A percentile compares a stretch with the other conserved stretches of the same genome.
phyloP scores from a whole-genome alignment of 2,888 invertebrate species.

The Ditylenchus weischeri region DNA sequence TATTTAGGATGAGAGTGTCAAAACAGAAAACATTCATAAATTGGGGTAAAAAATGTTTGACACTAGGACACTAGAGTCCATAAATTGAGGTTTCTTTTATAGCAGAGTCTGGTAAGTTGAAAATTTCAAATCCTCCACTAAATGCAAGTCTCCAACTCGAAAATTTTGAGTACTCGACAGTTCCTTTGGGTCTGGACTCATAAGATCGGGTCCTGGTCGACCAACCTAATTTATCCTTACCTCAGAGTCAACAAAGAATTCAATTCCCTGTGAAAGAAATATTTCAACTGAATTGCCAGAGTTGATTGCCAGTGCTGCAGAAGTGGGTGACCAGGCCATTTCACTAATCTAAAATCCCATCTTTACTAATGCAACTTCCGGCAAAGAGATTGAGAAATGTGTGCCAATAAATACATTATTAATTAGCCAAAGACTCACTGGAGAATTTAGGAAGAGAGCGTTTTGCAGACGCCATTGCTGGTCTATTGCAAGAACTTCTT shows the following conservation, averaged over 20 bases:
- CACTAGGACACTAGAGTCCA: too few relatives aligned
- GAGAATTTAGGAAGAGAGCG: conserved; percentile 62
- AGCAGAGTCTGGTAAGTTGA: too few relatives aligned
- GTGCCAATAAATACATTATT: background rate
- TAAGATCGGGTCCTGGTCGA: too few relatives aligned
- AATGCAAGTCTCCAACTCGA: too few relatives aligned
- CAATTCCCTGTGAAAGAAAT: conserved; percentile 61
- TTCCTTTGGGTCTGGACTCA: too few relatives aligned
- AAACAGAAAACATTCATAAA: too few relatives aligned
- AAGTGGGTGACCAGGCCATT: conserved; percentile 48
- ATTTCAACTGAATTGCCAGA: conserved; percentile 66
- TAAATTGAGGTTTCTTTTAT: too few relatives aligned
- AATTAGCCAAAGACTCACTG: conserved; percentile 1
- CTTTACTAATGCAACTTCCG: conserved; percentile 13
- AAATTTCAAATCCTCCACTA: too few relatives aligned
- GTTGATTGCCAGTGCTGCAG: conserved; percentile 61
- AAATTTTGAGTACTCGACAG: too few relatives aligned
- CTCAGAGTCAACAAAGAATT: conserved; percentile 29
- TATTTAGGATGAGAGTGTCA: too few relatives aligned
- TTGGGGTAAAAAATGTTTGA: too few relatives aligned
- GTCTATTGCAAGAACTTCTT: conserved; percentile 62
- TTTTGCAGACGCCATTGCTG: conserved; percentile 78
- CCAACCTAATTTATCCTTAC: conserved; percentile 16
- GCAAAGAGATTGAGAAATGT: background rate
- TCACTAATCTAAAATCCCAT: conserved; percentile 35